Evolutionary conservation across 2,797 vertebrate species (phyloP).

Genomic region (Tiaroga cobitis): DNA sequence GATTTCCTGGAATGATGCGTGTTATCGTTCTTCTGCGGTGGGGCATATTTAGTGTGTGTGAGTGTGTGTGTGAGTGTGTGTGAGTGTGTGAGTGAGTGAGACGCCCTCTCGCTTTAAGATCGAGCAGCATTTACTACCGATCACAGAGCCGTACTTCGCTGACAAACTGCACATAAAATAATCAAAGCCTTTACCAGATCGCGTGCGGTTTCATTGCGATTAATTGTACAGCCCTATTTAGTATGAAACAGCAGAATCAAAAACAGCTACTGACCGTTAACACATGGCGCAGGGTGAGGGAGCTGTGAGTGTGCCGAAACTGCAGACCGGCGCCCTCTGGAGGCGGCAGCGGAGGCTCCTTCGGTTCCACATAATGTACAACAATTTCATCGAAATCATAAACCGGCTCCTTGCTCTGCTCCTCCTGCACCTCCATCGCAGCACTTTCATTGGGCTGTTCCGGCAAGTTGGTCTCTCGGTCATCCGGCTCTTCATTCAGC

Average conservation of each 20-base stretch:
- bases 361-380: background rate
- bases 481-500: background rate
- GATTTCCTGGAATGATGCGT: too few species aligned
- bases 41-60: too few species aligned
- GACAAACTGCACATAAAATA: too few species aligned
- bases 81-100: too few species aligned
- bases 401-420: background rate
- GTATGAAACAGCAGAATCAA: background rate
- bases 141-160: too few species aligned
- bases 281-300: conserved; percentile 25
- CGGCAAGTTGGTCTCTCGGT: background rate
- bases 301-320: background rate
- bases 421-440: background rate
- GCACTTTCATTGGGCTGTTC: background rate
- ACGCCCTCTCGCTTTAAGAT: too few species aligned
- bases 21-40: too few species aligned
- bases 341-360: background rate
- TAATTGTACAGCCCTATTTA: too few species aligned
- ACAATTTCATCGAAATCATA: conserved; percentile 11
- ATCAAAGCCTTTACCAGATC: too few species aligned
- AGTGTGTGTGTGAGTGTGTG: too few species aligned
- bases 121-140: too few species aligned
- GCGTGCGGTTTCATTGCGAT: too few species aligned
- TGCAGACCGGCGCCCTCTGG: conserved; percentile 34
- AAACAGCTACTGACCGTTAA: conserved; percentile 25